Evolutionary conservation across 2,797 vertebrate genomes (phyloP).

Genomic region (Acridotheres tristis): DNA sequence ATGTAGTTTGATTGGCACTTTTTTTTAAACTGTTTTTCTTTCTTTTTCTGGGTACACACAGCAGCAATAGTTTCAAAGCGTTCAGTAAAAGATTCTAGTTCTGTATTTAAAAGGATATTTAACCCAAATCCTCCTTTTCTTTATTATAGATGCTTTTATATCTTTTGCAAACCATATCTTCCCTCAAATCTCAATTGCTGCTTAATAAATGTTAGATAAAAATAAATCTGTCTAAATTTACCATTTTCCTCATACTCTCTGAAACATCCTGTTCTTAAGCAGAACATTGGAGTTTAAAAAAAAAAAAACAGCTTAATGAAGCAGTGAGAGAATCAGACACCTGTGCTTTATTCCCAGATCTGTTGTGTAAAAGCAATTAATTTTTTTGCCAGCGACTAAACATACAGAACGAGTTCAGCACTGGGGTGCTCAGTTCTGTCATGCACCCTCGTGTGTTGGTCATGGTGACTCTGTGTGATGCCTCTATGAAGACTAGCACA

Average conservation of each 20-base stretch:
- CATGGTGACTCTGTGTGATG: not conserved
- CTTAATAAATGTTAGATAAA: conserved; percentile 27
- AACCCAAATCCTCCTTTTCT: conserved; percentile 17
- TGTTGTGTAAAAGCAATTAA: not conserved
- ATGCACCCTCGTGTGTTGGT: fast-evolving
- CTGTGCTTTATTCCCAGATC: not conserved
- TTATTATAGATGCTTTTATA: conserved; percentile 4
- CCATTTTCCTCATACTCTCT: not conserved
- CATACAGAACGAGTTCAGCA: not conserved
- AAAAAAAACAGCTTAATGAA: not conserved
- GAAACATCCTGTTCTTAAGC: conserved; percentile 34
- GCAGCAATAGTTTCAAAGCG: not conserved
- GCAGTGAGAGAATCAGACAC: not conserved
- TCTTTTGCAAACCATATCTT: not conserved
- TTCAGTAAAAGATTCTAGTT: not conserved
- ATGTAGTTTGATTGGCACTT: not conserved
- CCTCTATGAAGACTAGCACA: fast-evolving
- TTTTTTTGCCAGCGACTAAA: not conserved
- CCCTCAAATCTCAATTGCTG: not conserved
- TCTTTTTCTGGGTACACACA: not conserved
- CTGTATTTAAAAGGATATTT: not conserved
- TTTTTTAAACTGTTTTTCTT: not conserved
- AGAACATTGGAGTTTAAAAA: not conserved
- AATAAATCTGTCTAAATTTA: conserved; percentile 41
- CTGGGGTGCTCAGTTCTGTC: not conserved